Conservation (phyloP, 2,113 vertebrate species). For the Gavia stellata region DNA sequence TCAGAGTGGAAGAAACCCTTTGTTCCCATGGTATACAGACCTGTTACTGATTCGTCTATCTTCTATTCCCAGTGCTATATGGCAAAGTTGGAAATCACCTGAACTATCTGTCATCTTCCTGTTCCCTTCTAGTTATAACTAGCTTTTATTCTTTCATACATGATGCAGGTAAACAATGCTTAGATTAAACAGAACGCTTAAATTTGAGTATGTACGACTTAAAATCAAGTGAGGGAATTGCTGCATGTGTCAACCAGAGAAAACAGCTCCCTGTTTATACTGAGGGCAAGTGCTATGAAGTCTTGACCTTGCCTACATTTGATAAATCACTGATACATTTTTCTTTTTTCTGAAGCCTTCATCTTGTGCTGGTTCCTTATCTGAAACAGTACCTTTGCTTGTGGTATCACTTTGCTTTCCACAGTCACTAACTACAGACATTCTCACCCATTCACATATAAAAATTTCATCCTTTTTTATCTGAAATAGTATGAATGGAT, state of each 20-base stretch:
- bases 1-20: background rate
- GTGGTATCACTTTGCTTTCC: background rate
- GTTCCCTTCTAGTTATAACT: background rate
- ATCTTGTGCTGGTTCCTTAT: background rate
- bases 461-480: background rate
- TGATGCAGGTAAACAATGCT: background rate
- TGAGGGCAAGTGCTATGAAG: background rate
- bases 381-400: background rate
- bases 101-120: background rate
- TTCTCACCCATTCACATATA: fast-evolving
- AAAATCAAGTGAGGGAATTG: background rate
- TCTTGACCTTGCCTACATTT: background rate
- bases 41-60: background rate
- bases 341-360: background rate
- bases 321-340: background rate
- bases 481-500: background rate
- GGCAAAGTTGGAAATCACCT: background rate
- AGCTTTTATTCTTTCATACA: background rate
- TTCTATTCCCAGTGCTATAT: fast-evolving
- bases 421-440: background rate
- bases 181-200: background rate
- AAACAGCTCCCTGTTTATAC: background rate
- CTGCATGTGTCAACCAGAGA: background rate
- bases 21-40: background rate
- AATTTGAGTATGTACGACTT: background rate